Percentiles rank a stretch among this genome's conserved stretches.
phyloP scores from a whole-genome alignment of 2,797 vertebrate species.

The Podarcis lilfordi region DNA sequence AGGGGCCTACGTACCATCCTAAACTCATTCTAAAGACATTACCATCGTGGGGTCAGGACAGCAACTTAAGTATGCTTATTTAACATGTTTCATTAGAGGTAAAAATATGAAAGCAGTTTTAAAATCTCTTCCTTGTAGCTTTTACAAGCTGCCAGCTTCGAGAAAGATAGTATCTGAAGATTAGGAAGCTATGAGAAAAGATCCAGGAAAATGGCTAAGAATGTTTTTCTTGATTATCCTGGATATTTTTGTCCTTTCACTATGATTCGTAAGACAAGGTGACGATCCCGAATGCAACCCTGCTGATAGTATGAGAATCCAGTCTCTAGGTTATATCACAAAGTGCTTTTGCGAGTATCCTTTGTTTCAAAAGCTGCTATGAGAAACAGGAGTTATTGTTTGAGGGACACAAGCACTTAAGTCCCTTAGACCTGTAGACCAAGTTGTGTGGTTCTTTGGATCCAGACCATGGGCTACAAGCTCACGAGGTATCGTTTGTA shows the following conservation, averaged over 20 bases:
- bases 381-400: no score
- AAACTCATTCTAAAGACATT: no score
- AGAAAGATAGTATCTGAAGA: constrained; percentile 12
- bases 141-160: background rate
- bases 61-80: background rate
- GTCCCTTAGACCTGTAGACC: background rate
- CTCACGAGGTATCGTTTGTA: background rate
- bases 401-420: no score
- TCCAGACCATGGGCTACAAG: background rate
- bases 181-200: background rate
- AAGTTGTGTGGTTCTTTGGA: background rate
- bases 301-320: background rate
- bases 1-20: no score
- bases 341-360: background rate
- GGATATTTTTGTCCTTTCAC: background rate
- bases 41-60: no score
- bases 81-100: constrained; percentile 24
- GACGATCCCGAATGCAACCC: background rate
- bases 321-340: background rate
- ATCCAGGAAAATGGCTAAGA: background rate
- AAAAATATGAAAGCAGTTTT: constrained; percentile 33
- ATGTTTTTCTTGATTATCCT: background rate
- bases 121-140: background rate
- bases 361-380: background rate
- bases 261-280: background rate